Evolutionary conservation across 2,797 vertebrate genomes (phyloP).

Genomic region (Echeneis naucrates): DNA sequence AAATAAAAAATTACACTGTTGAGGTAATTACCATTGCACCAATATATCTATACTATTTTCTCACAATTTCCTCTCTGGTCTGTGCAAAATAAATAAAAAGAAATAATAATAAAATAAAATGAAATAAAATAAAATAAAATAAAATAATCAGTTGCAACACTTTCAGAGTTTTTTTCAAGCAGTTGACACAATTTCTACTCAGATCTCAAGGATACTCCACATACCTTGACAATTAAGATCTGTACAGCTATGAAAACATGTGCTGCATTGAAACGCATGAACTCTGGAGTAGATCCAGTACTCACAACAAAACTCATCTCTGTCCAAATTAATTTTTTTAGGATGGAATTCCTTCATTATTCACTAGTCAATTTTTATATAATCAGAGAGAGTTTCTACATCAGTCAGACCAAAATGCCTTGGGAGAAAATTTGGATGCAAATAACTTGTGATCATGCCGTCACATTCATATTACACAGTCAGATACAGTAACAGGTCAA

Average conservation of each 20-base stretch:
- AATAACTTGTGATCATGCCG: conserved; percentile 1
- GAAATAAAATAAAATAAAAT: too few species aligned
- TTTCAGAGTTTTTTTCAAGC: neutral
- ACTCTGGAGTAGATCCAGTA: neutral
- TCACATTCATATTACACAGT: too few species aligned
- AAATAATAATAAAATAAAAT: too few species aligned
- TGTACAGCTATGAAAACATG: neutral
- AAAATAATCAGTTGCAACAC: neutral
- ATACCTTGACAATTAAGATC: neutral
- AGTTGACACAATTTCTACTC: neutral
- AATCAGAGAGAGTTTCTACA: neutral
- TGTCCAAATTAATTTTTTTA: neutral
- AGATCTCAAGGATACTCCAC: neutral
- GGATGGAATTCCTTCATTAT: too few species aligned
- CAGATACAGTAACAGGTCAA: too few species aligned
- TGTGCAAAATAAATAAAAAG: neutral
- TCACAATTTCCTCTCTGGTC: neutral
- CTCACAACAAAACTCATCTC: neutral
- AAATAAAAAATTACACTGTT: neutral
- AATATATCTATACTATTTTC: neutral
- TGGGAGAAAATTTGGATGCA: too few species aligned
- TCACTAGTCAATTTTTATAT: too few species aligned
- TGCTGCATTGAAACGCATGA: neutral
- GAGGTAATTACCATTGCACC: neutral
- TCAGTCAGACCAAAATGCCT: neutral